Evolutionary conservation across 1,140 invertebrate genomes (phyloP), one percentile per base, ranked within the genome.

Genomic region (Drosophila pandora): DNA sequence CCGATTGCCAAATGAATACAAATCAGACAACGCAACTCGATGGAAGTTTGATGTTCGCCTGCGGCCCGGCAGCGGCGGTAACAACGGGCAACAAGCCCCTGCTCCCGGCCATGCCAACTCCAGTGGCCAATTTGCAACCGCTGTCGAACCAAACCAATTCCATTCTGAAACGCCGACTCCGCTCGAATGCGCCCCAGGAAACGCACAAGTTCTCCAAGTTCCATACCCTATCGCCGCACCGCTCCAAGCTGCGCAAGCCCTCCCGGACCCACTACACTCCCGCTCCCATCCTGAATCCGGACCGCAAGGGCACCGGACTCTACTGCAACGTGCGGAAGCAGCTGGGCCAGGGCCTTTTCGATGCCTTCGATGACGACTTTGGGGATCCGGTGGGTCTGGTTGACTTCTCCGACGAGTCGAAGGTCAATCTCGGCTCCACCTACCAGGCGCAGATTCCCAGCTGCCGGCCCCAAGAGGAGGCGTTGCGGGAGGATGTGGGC

Each of bases 341-440:
- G 57, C 45, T 90, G 12, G 79, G 69, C 3, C 81, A 84, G 23
- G 72, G 70, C 0, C 50, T 90, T 10, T 90, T 90, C 32, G 90
- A 90, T 45, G 80, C 58, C 7, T 90, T 90, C 30, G 88, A 90
- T 30, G 90, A 91, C 47, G 90, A 91, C 53, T 90, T 90, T 9
- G 84, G 90, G 12, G 90, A 91, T 52, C 69, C 81, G 1, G 88
- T 90, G 17, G 88, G 90, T 0, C 45, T 92, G 10, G 85, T 92
- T 2, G 90, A 90, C 32, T 92, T 92, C 57, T 90, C 84, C 3
- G 88, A 91, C 47, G 90, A 92, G 48, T 92, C 91, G 1, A 93
- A 97, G 91, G 97, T 99, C 21, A 99, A 99, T 89, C 94, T 99
- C 45, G 98, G 98, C 0, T 93, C 94, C 6, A 94, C 96, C 37